phyloP scores from a whole-genome alignment of 2,113 vertebrate genomes.

The Paracyprichromis sp. region DNA sequence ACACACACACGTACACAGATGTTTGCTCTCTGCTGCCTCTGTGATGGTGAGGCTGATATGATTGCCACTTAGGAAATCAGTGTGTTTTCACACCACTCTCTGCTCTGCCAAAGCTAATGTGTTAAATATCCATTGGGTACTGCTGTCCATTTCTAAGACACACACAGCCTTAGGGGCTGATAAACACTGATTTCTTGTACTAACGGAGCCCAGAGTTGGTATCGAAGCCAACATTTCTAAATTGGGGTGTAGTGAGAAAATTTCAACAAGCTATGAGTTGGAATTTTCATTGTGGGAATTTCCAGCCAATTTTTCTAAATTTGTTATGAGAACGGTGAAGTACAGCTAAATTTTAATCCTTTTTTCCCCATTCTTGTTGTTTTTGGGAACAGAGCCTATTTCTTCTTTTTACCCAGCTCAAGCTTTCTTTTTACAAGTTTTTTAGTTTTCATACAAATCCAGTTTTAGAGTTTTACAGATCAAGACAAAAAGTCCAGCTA shows the following conservation, averaged over 20 bases:
- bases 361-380: background rate
- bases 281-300: constrained; percentile 14
- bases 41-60: constrained; percentile 62
- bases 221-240: constrained; percentile 42
- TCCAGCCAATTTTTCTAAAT: constrained; percentile 32
- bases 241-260: constrained; percentile 48
- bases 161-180: constrained; percentile 45
- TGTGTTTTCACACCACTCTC: constrained; percentile 70
- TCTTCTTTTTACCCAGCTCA: background rate
- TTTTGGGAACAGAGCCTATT: background rate
- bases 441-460: background rate
- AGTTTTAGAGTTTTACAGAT: background rate
- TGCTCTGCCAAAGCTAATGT: constrained; percentile 68
- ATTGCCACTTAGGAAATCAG: constrained; percentile 73
- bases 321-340: background rate
- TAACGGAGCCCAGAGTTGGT: constrained; percentile 45
- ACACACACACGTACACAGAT: constrained; percentile 51
- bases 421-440: background rate
- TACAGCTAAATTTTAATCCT: constrained; percentile 2
- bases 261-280: constrained; percentile 13
- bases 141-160: constrained; percentile 61
- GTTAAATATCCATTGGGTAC: constrained; percentile 68
- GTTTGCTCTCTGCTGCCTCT: constrained; percentile 64
- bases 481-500: constrained; percentile 6
- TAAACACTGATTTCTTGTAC: constrained; percentile 58